Evolutionary conservation across 64 coral and sea anemone genomes (phyloP).

Genomic region (Stichodactyla helianthus): DNA sequence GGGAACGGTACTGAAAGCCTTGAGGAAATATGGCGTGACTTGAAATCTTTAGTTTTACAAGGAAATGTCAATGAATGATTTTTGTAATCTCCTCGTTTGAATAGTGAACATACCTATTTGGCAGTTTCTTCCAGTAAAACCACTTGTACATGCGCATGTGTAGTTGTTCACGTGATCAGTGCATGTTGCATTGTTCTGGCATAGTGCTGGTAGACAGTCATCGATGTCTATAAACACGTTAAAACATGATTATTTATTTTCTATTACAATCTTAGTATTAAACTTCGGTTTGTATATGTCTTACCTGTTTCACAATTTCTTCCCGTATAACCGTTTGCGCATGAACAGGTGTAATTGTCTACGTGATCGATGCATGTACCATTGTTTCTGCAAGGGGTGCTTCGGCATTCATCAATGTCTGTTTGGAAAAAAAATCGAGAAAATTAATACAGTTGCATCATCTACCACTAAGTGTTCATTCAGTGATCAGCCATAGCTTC

Average conservation of each 20-base stretch:
- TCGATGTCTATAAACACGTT: constrained; percentile 22
- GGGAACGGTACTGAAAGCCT: too few species aligned
- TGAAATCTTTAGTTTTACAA: too few species aligned
- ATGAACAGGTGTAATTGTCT: constrained; percentile 13
- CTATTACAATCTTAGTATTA: neutral
- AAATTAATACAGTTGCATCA: too few species aligned
- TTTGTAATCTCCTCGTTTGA: neutral
- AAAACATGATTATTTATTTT: neutral
- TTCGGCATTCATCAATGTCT: constrained; percentile 29
- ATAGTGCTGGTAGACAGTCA: constrained; percentile 39
- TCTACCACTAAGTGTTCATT: too few species aligned
- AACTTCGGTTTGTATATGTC: neutral
- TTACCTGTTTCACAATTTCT: constrained; percentile 22
- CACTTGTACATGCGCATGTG: constrained; percentile 10
- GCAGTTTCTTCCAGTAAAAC: constrained; percentile 34
- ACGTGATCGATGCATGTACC: constrained; percentile 25
- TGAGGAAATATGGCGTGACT: too few species aligned
- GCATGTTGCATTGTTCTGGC: constrained; percentile 22
- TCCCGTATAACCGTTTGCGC: constrained; percentile 20
- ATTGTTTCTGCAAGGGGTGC: constrained; percentile 33
- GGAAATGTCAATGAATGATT: neutral
- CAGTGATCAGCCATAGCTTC: neutral
- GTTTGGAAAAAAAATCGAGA: neutral
- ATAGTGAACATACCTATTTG: neutral
- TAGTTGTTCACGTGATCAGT: constrained; percentile 26